These are phyloP conservation scores for Hypotaenidia okinawae DNA, from an alignment of 2,797 vertebrate genomes.

Conservation along the genomic window DNA sequence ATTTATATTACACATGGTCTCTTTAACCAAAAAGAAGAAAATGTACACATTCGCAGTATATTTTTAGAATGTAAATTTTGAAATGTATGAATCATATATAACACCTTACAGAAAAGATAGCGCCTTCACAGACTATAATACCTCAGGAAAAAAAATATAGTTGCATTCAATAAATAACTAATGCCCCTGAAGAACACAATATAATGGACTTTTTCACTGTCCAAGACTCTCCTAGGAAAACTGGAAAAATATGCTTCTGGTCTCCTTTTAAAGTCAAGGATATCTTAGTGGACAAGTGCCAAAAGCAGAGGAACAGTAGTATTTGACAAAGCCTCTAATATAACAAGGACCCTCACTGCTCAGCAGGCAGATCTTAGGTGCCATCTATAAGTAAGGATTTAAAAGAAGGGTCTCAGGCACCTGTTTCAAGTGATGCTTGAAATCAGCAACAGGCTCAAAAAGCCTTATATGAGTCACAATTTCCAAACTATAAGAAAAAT, in stretches of 20 bases:
- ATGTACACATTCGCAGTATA: not conserved
- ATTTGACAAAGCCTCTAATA: not conserved
- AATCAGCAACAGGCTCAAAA: not conserved
- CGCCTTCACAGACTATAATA: not conserved
- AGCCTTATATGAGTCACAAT: not conserved
- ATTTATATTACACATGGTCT: not conserved
- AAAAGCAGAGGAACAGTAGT: not conserved
- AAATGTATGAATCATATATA: not conserved
- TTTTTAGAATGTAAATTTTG: conserved; percentile 1
- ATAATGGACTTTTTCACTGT: not conserved
- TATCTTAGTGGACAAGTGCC: not conserved
- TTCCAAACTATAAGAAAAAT: not conserved
- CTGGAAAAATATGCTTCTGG: not conserved
- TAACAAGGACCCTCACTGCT: not conserved
- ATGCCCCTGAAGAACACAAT: not conserved
- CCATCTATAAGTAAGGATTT: not conserved
- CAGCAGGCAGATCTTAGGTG: not conserved
- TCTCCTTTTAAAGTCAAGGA: not conserved
- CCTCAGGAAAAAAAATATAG: not conserved
- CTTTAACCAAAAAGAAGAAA: not conserved
- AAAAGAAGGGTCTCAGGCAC: not conserved
- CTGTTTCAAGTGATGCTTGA: not conserved
- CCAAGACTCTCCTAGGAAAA: not conserved
- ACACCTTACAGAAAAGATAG: not conserved
- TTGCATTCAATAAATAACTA: not conserved